These are phyloP conservation scores for Glyptemys insculpta DNA, from an alignment of 2,797 vertebrate genomes.

Conservation along the genomic window DNA sequence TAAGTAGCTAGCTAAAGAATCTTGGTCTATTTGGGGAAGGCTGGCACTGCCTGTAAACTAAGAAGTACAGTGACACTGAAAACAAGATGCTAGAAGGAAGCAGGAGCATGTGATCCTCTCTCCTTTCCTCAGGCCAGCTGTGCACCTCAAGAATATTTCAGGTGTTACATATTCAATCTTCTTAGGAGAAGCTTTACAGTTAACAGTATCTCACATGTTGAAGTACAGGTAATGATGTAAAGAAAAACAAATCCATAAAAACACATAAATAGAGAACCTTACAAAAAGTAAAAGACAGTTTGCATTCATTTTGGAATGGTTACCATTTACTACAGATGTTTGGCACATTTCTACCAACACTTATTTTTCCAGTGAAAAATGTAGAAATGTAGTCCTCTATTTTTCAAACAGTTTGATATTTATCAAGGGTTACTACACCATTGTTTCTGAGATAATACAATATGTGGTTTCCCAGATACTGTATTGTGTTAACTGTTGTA, in stretches of 20 bases:
- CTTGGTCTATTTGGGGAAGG: background rate
- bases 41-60: background rate
- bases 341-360: background rate
- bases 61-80: background rate
- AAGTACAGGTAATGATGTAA: background rate
- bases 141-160: background rate
- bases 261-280: background rate
- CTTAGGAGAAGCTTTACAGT: background rate
- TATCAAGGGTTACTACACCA: background rate
- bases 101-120: background rate
- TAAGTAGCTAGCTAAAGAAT: background rate
- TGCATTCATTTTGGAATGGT: background rate
- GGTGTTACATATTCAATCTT: background rate
- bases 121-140: background rate
- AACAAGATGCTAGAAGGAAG: background rate
- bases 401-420: background rate
- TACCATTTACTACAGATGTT: background rate
- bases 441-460: background rate
- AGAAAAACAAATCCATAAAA: background rate
- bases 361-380: background rate
- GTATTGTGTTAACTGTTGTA: background rate
- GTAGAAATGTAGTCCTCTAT: background rate
- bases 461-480: rapidly evolving
- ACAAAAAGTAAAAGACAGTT: background rate
- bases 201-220: background rate